Evolutionary conservation across 1,140 invertebrate species (phyloP).

Genomic region (Paracyclopina nana): DNA sequence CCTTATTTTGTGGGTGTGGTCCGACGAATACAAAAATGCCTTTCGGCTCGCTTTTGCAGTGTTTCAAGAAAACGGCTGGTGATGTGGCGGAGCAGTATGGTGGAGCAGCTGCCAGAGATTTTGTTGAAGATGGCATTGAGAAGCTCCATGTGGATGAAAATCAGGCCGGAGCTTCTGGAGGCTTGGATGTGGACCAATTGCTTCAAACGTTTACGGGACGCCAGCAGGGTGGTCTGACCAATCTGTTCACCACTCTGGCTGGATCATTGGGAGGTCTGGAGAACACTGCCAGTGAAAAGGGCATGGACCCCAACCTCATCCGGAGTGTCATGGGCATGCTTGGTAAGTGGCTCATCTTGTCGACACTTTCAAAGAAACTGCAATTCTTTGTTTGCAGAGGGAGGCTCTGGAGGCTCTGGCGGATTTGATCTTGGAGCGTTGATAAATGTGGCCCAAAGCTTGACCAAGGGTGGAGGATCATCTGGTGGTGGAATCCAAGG

Average conservation of each 20-base stretch:
- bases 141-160: neutral
- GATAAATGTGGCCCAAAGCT: neutral
- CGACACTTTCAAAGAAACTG: no score
- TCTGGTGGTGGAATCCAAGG: neutral
- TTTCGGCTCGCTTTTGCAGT: constrained; percentile 8
- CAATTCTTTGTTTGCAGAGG: no score
- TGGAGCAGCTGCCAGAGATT: constrained; percentile 2
- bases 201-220: constrained; percentile 1
- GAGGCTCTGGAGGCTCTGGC: neutral
- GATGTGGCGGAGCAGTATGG: constrained; percentile 2
- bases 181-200: constrained; percentile 3
- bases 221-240: neutral
- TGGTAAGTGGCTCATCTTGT: no score
- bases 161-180: neutral
- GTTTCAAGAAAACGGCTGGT: constrained; percentile 3
- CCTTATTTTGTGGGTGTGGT: no score
- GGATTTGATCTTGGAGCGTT: constrained; percentile 8
- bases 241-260: neutral
- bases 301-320: constrained; percentile 10
- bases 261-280: neutral
- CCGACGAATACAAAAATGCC: constrained; percentile 8
- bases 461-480: neutral
- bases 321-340: constrained; percentile 11
- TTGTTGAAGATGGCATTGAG: constrained; percentile 3
- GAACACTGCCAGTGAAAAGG: constrained; percentile 6